Base-by-base conservation (phyloP, 2,797 vertebrate genomes). In the Sebastes trivittatus region DNA sequence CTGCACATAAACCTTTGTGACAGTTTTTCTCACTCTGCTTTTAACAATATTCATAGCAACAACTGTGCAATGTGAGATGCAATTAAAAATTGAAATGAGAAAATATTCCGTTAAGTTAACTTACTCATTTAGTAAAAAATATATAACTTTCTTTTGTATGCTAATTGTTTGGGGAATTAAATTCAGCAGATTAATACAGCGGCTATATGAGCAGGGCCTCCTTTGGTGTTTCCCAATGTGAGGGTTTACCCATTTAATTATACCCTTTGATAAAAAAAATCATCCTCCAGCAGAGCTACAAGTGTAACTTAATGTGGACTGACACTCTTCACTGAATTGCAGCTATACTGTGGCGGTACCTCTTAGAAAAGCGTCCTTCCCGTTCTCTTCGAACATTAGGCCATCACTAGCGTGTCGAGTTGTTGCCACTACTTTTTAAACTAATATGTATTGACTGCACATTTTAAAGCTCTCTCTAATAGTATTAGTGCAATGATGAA, bases 391-490 rank as follows among this genome's bases (percentile, higher is more conserved):
- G 30, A 54, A 46, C 63, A 27, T 65, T 7, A 25, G 25, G 22
- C 54, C 65, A 61, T 38, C 18, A 22, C 22, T 32, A 18, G 20
- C 49, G 7, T 70, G 72, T 25, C 1, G 18, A 6, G 52, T 10
- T 49, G 56, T 64, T 73, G 23, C 59, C 14, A 56, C 55, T 52
- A 49, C 56, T 81, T 27, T 78, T 67, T 62, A 73, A 74, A 75
- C 52, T 73, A 54, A 86, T 29, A 73, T 25, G 18, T 64, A 64
- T 59, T 69, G 65, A 81, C 56, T 73, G 46, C 36, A 52, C 70
- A 64, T 79, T 74, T 87, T 76, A 80, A 79, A 70, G 59, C 55
- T 52, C 34, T 77, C 34, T 76, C 61, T 77, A 75, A 79, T 83
- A 52, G 46, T 52, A 85, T 83, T 60, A 77, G 77, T 32, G 59